Evolutionary conservation across 2,113 vertebrate genomes (phyloP), one percentile per base, ranked within the genome.

Genomic region (Eudyptes chrysolophus): DNA sequence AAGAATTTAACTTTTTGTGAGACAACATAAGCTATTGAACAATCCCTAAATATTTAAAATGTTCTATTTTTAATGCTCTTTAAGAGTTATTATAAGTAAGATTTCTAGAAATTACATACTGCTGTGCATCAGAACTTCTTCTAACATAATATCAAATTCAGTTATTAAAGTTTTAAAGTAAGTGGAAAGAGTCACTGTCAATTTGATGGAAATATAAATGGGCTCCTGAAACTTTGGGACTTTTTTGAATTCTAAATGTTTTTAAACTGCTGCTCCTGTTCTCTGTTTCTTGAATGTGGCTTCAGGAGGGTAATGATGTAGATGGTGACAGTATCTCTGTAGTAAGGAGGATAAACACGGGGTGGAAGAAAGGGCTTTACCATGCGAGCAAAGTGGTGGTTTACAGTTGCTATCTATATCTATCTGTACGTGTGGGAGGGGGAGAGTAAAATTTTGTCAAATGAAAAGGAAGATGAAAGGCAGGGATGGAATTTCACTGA

Each of bases 361-460:
- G 32, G 34, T 58, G n/a, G 18, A 64, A 84, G 10, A 25, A 46
- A 46, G 27, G 55, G 19, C 19, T 87, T 64, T 36, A 40, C 32
- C 6, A 2, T 4, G 1, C 2, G 36, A 58, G 17, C 27, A 7
- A 38, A 61, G 58, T 16, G 26, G 16, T 21, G 1, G 1, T n/a
- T 89, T 61, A 30, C 2, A 4, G 14, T 74, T 42, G 13, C 21
- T 54, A 5, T 30, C 65, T 62, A 7, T 52, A 16, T 84, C 65
- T 71, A n/a, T 44, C 51, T 40, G 24, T 44, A 25, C 0, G 0
- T 27, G 68, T 71, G 57, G 62, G 54, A 77, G 46, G 62, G 17
- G 40, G 34, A 42, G n/a, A 64, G 26, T 10, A 38, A 68, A 79
- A 60, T 6, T 49, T n/a, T 87, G 9, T 10, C 62, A 48, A 46